Evolutionary conservation across 2,888 invertebrate species (phyloP).

Genomic region (Polydesmus complanatus): DNA sequence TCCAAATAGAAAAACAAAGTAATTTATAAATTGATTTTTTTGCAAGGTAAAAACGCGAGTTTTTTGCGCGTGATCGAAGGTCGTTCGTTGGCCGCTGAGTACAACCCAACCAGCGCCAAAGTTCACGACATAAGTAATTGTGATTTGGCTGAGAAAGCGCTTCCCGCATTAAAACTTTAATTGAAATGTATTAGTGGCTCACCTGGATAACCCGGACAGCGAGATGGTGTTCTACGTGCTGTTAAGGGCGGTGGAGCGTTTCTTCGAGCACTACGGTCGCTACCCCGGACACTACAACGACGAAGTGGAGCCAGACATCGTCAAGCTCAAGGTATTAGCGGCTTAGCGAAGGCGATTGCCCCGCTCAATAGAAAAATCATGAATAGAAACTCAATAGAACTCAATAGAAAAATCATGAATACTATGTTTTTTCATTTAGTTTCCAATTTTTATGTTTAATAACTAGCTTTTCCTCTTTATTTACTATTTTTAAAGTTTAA

Average conservation of each 20-base stretch:
- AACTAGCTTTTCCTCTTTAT: too few species aligned
- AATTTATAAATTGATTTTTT: constrained; percentile 16
- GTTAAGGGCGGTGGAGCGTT: constrained; percentile 77
- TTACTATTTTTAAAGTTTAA: too few species aligned
- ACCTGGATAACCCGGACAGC: constrained; percentile 64
- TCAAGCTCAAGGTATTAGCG: constrained; percentile 69
- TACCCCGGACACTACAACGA: constrained; percentile 76
- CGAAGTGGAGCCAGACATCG: constrained; percentile 78
- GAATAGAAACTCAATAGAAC: too few species aligned
- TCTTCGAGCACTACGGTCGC: constrained; percentile 70
- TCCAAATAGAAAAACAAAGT: background rate
- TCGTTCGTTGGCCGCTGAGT: constrained; percentile 58
- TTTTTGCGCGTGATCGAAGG: constrained; percentile 67
- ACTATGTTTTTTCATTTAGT: background rate
- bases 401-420: too few species aligned
- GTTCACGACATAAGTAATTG: constrained; percentile 41
- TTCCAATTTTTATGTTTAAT: background rate
- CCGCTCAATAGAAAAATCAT: background rate
- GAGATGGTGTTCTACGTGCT: constrained; percentile 81
- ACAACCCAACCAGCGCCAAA: constrained; percentile 47
- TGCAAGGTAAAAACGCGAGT: constrained; percentile 53
- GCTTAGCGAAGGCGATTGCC: too few species aligned
- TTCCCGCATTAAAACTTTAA: background rate
- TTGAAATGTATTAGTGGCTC: constrained; percentile 10
- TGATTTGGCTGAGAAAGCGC: background rate